Conservation (phyloP, 2,797 vertebrate species). For the Tokudaia tokunoshimensis region DNA sequence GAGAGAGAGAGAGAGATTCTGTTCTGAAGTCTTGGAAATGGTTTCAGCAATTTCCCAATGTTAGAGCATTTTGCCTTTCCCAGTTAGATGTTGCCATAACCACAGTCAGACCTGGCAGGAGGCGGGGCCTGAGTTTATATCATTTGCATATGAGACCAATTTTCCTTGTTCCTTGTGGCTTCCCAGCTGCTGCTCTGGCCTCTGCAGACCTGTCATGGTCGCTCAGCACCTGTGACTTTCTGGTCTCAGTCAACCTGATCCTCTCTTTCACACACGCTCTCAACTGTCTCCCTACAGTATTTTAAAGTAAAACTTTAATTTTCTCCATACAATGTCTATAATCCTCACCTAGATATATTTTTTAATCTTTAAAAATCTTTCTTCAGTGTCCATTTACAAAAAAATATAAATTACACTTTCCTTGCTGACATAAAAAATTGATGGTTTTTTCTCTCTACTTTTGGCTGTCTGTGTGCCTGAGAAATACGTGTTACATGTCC, state of each 20-base stretch:
- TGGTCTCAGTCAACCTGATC: rapidly evolving
- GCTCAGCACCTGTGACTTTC: not conserved
- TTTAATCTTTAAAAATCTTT: not conserved
- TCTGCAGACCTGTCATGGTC: not conserved
- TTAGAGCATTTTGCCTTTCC: constrained; percentile 19
- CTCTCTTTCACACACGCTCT: rapidly evolving
- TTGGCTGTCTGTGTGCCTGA: not conserved
- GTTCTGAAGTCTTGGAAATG: not conserved
- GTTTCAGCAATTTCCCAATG: not conserved
- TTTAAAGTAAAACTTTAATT: not conserved
- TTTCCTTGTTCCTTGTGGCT: not conserved
- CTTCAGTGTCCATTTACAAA: not conserved
- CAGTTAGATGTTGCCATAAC: not conserved
- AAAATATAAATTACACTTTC: not conserved
- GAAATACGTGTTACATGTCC: not conserved
- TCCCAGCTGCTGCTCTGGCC: not conserved
- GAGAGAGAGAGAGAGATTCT: too few species aligned
- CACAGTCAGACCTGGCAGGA: not conserved
- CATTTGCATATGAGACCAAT: not conserved
- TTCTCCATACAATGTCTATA: not conserved
- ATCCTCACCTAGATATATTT: not conserved
- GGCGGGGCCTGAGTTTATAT: not conserved
- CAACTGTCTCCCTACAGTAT: not conserved
- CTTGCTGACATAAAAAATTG: not conserved
- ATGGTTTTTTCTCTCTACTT: not conserved